A percentile compares a stretch with the other conserved stretches of the same genome.
These are phyloP conservation scores for Diaperis boleti DNA, from an alignment of 2,888 invertebrate species.

Conservation along the genomic window DNA sequence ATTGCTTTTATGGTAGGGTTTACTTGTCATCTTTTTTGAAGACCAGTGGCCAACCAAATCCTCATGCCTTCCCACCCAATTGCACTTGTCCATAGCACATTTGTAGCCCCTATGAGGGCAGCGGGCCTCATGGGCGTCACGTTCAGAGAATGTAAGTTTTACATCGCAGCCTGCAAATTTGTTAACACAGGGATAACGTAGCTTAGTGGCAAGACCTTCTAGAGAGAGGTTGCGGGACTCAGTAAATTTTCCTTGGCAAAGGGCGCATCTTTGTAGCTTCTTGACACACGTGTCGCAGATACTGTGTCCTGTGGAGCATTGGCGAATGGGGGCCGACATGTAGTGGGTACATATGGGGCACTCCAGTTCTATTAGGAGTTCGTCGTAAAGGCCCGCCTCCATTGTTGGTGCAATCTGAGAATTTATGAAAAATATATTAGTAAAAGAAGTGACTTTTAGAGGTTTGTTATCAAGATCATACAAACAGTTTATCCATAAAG, in stretches of 20 bases:
- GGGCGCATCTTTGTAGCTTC: slow-evolving; percentile 48
- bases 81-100: slow-evolving; percentile 51
- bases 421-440: not conserved
- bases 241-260: slow-evolving; percentile 51
- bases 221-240: slow-evolving; percentile 50
- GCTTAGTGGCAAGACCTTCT: slow-evolving; percentile 50
- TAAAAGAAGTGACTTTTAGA: slow-evolving; percentile 6
- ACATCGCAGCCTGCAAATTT: slow-evolving; percentile 46
- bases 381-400: slow-evolving; percentile 45
- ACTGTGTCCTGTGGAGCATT: slow-evolving; percentile 52
- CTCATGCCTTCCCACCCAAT: slow-evolving; percentile 47
- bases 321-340: slow-evolving; percentile 51
- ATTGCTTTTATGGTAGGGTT: slow-evolving; percentile 47
- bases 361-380: slow-evolving; percentile 51
- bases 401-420: slow-evolving; percentile 8
- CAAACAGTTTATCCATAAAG: too few species aligned
- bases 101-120: slow-evolving; percentile 48
- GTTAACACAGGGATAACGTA: slow-evolving; percentile 53
- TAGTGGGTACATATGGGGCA: slow-evolving; percentile 53
- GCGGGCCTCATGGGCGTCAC: slow-evolving; percentile 47
- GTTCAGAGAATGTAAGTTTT: slow-evolving; percentile 46
- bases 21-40: slow-evolving; percentile 49
- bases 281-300: slow-evolving; percentile 48
- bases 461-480: too few species aligned
- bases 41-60: slow-evolving; percentile 50